Percentiles rank a stretch among this genome's conserved stretches.
These are phyloP conservation scores for Herminia tarsipennalis DNA, from an alignment of 2,888 invertebrate genomes.

Conservation along the genomic window DNA sequence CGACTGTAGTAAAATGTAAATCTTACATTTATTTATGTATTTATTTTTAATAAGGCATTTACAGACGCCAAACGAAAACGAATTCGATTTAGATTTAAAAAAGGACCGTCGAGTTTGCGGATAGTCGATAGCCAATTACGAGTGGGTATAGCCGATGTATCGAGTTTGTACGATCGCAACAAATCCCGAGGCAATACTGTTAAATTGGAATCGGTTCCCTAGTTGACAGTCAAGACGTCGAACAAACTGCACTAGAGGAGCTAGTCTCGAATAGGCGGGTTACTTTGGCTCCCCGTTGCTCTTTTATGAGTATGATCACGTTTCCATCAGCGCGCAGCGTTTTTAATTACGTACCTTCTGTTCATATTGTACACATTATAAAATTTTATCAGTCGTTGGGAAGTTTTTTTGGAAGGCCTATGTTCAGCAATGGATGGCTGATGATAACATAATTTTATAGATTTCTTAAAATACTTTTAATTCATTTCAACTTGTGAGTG, in stretches of 20 bases:
- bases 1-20: no score
- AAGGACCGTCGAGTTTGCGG: not conserved
- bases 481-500: no score
- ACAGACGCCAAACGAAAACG: not conserved
- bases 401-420: no score
- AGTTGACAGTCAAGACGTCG: slow-evolving; percentile 31
- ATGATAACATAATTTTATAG: no score
- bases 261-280: not conserved
- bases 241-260: slow-evolving; percentile 24
- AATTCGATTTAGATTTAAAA: slow-evolving; percentile 14
- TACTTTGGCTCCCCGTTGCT: not conserved
- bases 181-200: slow-evolving; percentile 24
- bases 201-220: slow-evolving; percentile 35
- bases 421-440: no score
- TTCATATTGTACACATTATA: no score
- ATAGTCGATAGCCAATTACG: slow-evolving; percentile 21
- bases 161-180: slow-evolving; percentile 10
- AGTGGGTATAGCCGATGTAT: slow-evolving; percentile 12
- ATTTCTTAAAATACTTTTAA: no score
- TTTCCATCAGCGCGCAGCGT: no score
- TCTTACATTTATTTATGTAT: not conserved
- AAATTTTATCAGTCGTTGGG: no score
- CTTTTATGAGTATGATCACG: no score
- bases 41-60: not conserved
- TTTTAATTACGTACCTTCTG: no score